Evolutionary conservation across 2,888 invertebrate genomes (phyloP).

Genomic region (Litoditis marina): DNA sequence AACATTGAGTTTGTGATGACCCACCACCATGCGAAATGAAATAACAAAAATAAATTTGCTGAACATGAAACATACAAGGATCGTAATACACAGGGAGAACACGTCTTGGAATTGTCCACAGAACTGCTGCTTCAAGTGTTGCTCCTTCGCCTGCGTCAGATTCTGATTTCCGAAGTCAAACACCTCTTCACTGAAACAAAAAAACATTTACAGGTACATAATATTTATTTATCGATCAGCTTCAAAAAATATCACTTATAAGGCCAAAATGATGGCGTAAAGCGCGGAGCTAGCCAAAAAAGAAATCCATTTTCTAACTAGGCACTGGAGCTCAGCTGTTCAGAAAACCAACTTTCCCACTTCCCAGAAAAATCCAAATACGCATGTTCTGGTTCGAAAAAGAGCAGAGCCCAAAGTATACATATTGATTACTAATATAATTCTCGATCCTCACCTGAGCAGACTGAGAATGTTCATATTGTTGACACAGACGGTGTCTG

Average conservation of each 20-base stretch:
- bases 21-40: too few relatives aligned
- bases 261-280: too few relatives aligned
- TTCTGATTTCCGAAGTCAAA: constrained; percentile 98
- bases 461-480: constrained; percentile 97
- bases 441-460: constrained; percentile 68
- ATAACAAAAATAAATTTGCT: not conserved
- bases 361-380: not conserved
- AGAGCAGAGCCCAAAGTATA: not conserved
- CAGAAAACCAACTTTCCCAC: not conserved
- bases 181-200: constrained; percentile 80
- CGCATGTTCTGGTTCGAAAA: not conserved
- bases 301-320: constrained; percentile 8
- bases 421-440: not conserved
- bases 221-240: too few relatives aligned
- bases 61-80: constrained; percentile 69
- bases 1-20: too few relatives aligned
- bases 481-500: constrained; percentile 97
- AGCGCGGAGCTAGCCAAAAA: too few relatives aligned
- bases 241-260: too few relatives aligned
- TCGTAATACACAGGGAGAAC: constrained; percentile 94
- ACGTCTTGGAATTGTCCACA: constrained; percentile 98
- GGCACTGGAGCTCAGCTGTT: not conserved
- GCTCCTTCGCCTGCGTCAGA: constrained; percentile 97
- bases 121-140: constrained; percentile 98
- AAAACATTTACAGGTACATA: not conserved